Percentiles rank a stretch among this genome's conserved stretches.
Evolutionary conservation across 2,113 vertebrate species (phyloP).

Genomic region (cat (Felis catus)): F.catus_Fca126_mat1.0 CM031413.1:22909501-22910000

Average conservation of each 20-base stretch:
- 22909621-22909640: slow-evolving; percentile 83
- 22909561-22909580: slow-evolving; percentile 85
- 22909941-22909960: not conserved
- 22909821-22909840: slow-evolving; percentile 49
- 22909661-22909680: slow-evolving; percentile 68
- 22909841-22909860: not conserved
- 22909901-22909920: not conserved
- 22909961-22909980: too few relatives aligned
- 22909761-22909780: slow-evolving; percentile 65
- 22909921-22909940: not conserved
- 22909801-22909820: slow-evolving; percentile 56
- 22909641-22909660: slow-evolving; percentile 76
- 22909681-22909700: slow-evolving; percentile 81
- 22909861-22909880: not conserved
- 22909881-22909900: not conserved
- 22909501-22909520: slow-evolving; percentile 75
- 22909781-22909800: not conserved
- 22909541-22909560: slow-evolving; percentile 83
- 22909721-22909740: slow-evolving; percentile 67
- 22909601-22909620: slow-evolving; percentile 82
- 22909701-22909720: slow-evolving; percentile 77
- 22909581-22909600: slow-evolving; percentile 82
- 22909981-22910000: too few relatives aligned
- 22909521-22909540: slow-evolving; percentile 79
- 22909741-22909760: slow-evolving; percentile 47